phyloP scores from a whole-genome alignment of 2,888 invertebrate genomes.

The Amphipyra berbera region DNA sequence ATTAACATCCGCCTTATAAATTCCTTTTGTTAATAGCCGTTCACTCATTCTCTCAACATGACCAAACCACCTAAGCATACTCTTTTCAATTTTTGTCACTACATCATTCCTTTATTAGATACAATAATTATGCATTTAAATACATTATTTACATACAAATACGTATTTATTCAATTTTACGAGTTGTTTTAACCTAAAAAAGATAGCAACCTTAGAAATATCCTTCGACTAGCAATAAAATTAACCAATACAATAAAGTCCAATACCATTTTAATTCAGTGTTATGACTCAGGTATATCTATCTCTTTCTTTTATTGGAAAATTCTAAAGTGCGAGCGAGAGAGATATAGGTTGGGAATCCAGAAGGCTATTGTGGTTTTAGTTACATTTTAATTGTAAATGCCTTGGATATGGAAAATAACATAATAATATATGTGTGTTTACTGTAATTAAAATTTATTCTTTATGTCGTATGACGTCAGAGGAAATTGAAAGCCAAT shows the following conservation, averaged over 20 bases:
- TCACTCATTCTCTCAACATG: too few relatives aligned
- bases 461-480: too few relatives aligned
- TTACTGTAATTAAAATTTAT: too few relatives aligned
- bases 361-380: slow-evolving; percentile 49
- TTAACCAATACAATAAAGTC: background rate
- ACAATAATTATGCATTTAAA: too few relatives aligned
- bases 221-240: background rate
- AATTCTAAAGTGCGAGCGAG: background rate
- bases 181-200: slow-evolving; percentile 38
- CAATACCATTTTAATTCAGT: background rate
- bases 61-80: too few relatives aligned
- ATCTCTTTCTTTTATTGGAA: slow-evolving; percentile 5
- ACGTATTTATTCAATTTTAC: background rate
- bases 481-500: too few relatives aligned
- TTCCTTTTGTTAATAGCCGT: too few relatives aligned
- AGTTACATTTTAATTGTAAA: slow-evolving; percentile 8
- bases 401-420: too few relatives aligned
- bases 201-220: background rate
- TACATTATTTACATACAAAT: background rate
- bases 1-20: too few relatives aligned
- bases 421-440: too few relatives aligned
- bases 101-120: too few relatives aligned
- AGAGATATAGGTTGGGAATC: slow-evolving; percentile 10
- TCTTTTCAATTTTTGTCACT: too few relatives aligned
- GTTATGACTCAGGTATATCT: slow-evolving; percentile 20